A percentile compares a stretch with the other conserved stretches of the same genome.
These are phyloP conservation scores for Hypothenemus hampei DNA, from an alignment of 1,140 invertebrate genomes.

Conservation along the genomic window DNA sequence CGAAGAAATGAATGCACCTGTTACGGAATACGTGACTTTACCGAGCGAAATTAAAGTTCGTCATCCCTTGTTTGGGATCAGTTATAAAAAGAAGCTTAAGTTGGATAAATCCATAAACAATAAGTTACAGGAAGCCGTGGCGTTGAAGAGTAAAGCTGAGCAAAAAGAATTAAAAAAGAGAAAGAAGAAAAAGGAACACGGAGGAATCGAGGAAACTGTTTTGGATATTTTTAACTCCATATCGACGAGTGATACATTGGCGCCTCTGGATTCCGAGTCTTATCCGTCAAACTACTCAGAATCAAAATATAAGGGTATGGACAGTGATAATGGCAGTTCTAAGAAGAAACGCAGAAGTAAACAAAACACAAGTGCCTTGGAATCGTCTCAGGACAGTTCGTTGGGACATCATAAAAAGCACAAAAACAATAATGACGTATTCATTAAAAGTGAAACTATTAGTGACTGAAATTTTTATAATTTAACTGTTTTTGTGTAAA, in stretches of 20 bases:
- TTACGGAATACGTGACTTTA: constrained; percentile 7
- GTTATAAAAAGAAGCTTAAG: constrained; percentile 25
- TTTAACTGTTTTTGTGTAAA: too few species aligned
- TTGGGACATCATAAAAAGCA: neutral
- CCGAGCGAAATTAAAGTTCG: constrained; percentile 22
- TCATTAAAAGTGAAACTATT: too few species aligned
- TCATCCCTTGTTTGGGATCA: constrained; percentile 30
- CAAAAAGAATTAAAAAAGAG: constrained; percentile 12
- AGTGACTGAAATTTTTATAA: too few species aligned
- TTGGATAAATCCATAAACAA: constrained; percentile 22
- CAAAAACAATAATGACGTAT: neutral
- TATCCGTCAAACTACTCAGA: neutral
- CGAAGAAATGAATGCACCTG: neutral
- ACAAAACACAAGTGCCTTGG: neutral
- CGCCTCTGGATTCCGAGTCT: too few species aligned
- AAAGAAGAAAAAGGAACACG: neutral
- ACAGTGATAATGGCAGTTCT: neutral
- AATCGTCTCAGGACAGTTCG: neutral
- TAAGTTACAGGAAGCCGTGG: constrained; percentile 23
- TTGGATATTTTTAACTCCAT: constrained; percentile 11
- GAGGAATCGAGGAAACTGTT: constrained; percentile 2
- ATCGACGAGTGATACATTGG: neutral
- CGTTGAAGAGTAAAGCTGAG: constrained; percentile 12
- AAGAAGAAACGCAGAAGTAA: neutral
- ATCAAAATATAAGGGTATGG: neutral